Base-by-base conservation (phyloP, 2,888 invertebrate genomes). In the Trachelus iudaicus region DNA sequence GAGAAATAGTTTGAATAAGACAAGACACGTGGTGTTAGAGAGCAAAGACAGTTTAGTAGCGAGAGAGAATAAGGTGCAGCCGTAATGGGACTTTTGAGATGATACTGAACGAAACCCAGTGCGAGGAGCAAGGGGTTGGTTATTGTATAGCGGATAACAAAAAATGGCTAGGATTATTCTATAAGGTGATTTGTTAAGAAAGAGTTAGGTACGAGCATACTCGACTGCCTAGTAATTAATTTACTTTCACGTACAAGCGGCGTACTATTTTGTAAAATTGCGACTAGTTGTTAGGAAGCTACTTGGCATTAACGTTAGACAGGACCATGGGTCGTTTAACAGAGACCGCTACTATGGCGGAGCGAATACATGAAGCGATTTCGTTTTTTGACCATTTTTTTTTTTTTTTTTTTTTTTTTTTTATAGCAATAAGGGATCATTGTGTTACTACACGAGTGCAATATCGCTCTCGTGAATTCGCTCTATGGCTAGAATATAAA, bases 401-500 rank as follows among this genome's bases (percentile, higher is more conserved):
- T n/a, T n/a, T 78, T 80, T 79, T 2, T 78, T 80, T 79, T 2
- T 78, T 81, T 82, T 74, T 78, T 81, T 82, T 74, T 78, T 80
- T 79, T 2, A 56, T 56, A 9, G 23, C 75, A 77, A 77, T 78
- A 40, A 76, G 79, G 80, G 76, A 77, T 75, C 76, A 69, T 79
- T 79, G 78, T 77, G 78, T 79, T 79, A 79, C 77, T 77, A 76
- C 75, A 34, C 74, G 79, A 77, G 79, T 76, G 35, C 56, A 35
- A 77, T 40, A 23, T 75, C 80, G 79, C 78, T 80, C 85, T 86
- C 85, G 80, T 85, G 85, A 85, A 89, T 85, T 87, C 85, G 87
- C 89, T 88, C 88, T 88, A 56, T 82, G 82, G 81, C 83, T 83
- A 84, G 85, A 86, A 76, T 85, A 87, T 86, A 85, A 81, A 85